These are phyloP conservation scores for Notodonta dromedarius DNA, from an alignment of 2,888 invertebrate species.

Conservation along the genomic window DNA sequence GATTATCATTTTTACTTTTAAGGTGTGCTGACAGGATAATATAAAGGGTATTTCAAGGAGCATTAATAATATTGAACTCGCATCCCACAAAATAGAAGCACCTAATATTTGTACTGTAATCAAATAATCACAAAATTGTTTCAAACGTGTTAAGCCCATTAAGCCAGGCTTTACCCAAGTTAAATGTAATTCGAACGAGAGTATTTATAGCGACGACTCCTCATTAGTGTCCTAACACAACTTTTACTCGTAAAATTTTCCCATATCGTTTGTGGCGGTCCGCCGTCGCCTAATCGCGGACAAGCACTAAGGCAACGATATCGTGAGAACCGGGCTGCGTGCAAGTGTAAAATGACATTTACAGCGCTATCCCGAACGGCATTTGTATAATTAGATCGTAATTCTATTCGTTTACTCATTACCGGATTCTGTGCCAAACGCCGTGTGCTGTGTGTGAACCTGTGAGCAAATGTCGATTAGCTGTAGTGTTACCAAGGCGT, in stretches of 20 bases:
- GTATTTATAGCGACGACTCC: constrained; percentile 45
- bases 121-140: background rate
- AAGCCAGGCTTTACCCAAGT: background rate
- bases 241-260: constrained; percentile 58
- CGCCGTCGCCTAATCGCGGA: constrained; percentile 53
- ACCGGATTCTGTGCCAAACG: constrained; percentile 52
- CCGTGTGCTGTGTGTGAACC: constrained; percentile 13
- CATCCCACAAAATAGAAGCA: too few species aligned
- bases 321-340: constrained; percentile 52
- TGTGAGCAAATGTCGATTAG: constrained; percentile 5
- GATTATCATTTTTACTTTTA: background rate
- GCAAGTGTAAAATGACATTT: constrained; percentile 72
- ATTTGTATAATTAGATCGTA: constrained; percentile 76
- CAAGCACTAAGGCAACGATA: constrained; percentile 46
- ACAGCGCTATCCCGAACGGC: constrained; percentile 56
- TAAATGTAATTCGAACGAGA: background rate
- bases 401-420: constrained; percentile 61
- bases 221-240: constrained; percentile 59
- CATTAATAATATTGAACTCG: too few species aligned
- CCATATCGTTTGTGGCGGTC: constrained; percentile 44
- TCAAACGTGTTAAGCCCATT: background rate
- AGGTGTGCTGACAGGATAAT: too few species aligned
- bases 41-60: too few species aligned
- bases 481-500: constrained; percentile 8
- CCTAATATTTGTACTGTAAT: too few species aligned